Conservation (phyloP, 2,888 invertebrate species). For the Onthophagus sagittarius region DNA sequence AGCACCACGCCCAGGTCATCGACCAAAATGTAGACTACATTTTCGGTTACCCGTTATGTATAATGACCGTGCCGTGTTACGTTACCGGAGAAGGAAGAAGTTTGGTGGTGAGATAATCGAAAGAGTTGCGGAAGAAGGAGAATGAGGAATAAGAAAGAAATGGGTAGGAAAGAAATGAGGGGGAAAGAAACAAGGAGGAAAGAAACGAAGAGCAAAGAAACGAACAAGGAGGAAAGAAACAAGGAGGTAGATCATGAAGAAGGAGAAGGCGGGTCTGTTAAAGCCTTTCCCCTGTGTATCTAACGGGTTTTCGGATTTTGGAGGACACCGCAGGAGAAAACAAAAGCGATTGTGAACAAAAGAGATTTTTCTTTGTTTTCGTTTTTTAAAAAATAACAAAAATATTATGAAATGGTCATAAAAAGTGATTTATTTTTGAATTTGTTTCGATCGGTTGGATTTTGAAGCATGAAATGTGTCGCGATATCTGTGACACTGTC, state of each 20-base stretch:
- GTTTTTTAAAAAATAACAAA: too few species aligned
- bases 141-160: too few species aligned
- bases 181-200: too few species aligned
- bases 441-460: too few species aligned
- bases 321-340: background rate
- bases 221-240: background rate
- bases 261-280: background rate
- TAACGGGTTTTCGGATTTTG: background rate
- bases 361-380: background rate
- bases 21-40: constrained; percentile 47
- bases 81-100: background rate
- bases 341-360: background rate
- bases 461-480: background rate
- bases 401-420: too few species aligned
- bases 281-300: background rate
- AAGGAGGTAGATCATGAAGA: background rate
- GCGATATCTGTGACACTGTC: background rate
- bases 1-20: constrained; percentile 30
- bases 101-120: background rate
- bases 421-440: too few species aligned
- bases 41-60: constrained; percentile 42
- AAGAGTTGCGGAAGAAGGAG: background rate
- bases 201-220: too few species aligned
- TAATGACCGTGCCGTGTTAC: background rate
- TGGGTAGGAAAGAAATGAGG: too few species aligned